Percentiles rank a stretch among this genome's conserved stretches.
These are phyloP conservation scores for Sturnira hondurensis DNA, from an alignment of 2,113 vertebrate genomes.

Conservation along the genomic window DNA sequence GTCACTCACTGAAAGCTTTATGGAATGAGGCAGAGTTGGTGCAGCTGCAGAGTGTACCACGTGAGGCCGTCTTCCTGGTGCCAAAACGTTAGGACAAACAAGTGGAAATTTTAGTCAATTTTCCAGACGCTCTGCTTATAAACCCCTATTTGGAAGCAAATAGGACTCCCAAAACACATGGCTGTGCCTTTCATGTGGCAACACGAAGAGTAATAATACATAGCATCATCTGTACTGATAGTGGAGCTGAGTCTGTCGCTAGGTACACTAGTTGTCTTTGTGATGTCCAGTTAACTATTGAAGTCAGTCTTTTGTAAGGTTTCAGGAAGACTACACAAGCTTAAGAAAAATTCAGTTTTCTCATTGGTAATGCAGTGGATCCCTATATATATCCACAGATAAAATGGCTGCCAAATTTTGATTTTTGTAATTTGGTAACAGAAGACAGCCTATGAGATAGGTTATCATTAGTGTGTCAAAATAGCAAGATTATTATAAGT, in stretches of 20 bases:
- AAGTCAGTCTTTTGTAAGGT: neutral
- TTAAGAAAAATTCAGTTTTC: neutral
- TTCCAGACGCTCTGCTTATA: neutral
- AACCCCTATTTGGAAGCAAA: neutral
- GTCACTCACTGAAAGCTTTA: neutral
- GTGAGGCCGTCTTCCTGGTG: neutral
- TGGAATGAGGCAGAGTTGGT: neutral
- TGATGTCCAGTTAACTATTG: neutral
- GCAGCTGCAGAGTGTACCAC: neutral
- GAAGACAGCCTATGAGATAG: neutral
- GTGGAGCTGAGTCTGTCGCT: neutral
- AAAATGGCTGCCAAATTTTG: neutral
- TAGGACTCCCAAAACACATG: neutral
- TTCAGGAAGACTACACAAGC: neutral
- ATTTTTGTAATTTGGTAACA: conserved; percentile 8
- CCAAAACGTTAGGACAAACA: neutral
- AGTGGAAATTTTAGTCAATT: neutral
- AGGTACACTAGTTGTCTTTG: neutral
- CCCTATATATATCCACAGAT: neutral
- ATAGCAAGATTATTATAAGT: neutral
- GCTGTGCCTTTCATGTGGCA: neutral
- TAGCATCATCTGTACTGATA: neutral
- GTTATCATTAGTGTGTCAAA: neutral
- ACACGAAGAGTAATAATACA: neutral
- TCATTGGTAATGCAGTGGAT: neutral